Base-by-base conservation (phyloP, 2,797 vertebrate species). In the Lophotriccus pileatus region DNA sequence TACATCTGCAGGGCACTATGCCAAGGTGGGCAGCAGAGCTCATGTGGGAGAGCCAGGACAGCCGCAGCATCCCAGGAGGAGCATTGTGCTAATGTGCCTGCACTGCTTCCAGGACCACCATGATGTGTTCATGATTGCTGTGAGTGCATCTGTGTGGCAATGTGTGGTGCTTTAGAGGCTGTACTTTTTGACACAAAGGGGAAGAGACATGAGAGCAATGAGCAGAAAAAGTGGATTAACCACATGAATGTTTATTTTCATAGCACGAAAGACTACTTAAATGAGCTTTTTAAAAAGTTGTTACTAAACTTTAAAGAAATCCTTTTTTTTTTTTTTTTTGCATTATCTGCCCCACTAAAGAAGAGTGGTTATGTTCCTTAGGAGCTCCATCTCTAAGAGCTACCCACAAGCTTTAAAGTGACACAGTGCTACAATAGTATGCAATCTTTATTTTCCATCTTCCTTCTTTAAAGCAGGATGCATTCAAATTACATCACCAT, bases 1-100 rank as follows among this genome's bases (percentile, higher is more conserved):
- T 13, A 20, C 0, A 0, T 46, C 56, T 36, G 18, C 44, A 27
- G 0, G 0, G 63, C 5, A 7, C 30, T 37, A 0, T 34, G 60
- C 63, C 0, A 1, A 8, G 18, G 23, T 60, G 52, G 60, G 22
- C 19, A 37, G 75, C 82, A 73, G 28, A 73, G 21, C 69, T 75
- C 1, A 0, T 3, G 1, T 2, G 30, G 17, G n/a, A 39, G 49
- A 27, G 32, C 14, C 10, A 7, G 27, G 28, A 28, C 24, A 74
- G 67, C 28, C 52, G 28, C 47, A 47, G 68, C 39, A 56, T 60
- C 69, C 47, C 28, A 22, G 70, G 39, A 70, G 50, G 15, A 81
- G 2, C 30, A 3, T 14, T 10, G 0, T 64, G 66, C 37, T 39
- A 8, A 7, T 14, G 36, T 59, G 63, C 30, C 55, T 67, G 46